Base-by-base conservation (phyloP, 2,113 vertebrate species). In the Cyrtonyx montezumae region DNA sequence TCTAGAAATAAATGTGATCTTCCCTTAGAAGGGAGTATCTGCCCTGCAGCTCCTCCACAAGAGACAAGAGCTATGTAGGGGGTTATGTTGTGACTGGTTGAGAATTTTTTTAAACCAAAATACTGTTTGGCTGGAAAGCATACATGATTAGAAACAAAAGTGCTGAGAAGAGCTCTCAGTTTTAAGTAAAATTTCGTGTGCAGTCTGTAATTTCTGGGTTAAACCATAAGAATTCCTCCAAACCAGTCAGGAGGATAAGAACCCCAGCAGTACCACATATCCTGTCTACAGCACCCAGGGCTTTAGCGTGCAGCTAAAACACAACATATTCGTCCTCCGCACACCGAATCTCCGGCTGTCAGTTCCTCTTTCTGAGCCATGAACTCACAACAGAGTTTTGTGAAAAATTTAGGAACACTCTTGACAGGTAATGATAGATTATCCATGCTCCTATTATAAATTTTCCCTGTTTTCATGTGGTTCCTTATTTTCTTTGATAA, bases 401-500 rank as follows among this genome's bases (percentile, higher is more conserved):
- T 75, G 77, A 94, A 92, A 63, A n/a, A n/a, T n/a, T 83, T 85
- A 40, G 25, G 63, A 22, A 83, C 79, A 34, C 21, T 80, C n/a
- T 14, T 87, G 67, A 51, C 25, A 70, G 37, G 49, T 67, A 59
- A 11, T 49, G 37, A 76, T 68, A 40, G 7, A 37, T 71, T 87
- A n/a, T n/a, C 37, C 85, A 74, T 87, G 22, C 56, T 83, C 18
- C 56, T 75, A 3, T 61, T 55, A 65, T 9, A 86, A 65, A 37
- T 62, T 48, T 78, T 32, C 7, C 36, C 37, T 88, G 76, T 7
- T 89, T 86, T 88, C 43, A 68, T 0, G 0, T 14, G 32, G 16
- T 58, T 88, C 65, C 32, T 56, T 80, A 45, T 68, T 94, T 91
- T 83, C 37, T 86, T 84, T 91, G 61, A 61, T 83, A 86, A 92